These are phyloP conservation scores for Pachycephala philippinensis DNA, from an alignment of 2,113 vertebrate genomes.

Conservation along the genomic window DNA sequence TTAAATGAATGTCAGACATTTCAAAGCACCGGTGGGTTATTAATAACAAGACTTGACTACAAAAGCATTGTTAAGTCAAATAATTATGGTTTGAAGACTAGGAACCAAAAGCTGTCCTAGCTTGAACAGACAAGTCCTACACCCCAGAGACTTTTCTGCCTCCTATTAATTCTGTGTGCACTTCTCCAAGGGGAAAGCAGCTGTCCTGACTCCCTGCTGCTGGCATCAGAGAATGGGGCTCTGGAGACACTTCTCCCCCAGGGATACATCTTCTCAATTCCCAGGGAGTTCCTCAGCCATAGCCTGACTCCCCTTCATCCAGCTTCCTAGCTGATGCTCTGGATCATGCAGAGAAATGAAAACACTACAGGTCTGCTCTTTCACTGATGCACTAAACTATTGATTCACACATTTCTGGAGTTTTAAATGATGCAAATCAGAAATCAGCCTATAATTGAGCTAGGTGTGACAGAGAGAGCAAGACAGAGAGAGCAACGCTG, in stretches of 20 bases:
- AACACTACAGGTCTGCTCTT: neutral
- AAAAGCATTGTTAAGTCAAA: neutral
- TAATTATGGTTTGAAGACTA: neutral
- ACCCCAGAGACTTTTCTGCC: neutral
- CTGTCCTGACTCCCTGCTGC: neutral
- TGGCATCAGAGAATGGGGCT: neutral
- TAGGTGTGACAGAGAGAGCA: neutral
- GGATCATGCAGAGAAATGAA: neutral
- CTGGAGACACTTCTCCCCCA: too few species aligned
- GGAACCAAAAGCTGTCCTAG: neutral
- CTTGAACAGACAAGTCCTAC: neutral
- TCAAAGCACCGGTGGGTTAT: neutral
- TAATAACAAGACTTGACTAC: neutral
- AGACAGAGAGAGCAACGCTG: rapidly evolving
- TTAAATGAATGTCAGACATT: neutral
- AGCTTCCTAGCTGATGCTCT: neutral
- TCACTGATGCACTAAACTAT: neutral
- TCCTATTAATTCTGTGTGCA: neutral
- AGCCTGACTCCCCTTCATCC: neutral
- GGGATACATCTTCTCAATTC: neutral
- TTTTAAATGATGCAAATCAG: neutral
- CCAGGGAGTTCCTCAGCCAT: neutral
- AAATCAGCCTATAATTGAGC: neutral
- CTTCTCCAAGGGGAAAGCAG: neutral
- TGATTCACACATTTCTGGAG: neutral